These are phyloP conservation scores for Hyles euphorbiae DNA, from an alignment of 1,140 invertebrate species.

Conservation along the genomic window DNA sequence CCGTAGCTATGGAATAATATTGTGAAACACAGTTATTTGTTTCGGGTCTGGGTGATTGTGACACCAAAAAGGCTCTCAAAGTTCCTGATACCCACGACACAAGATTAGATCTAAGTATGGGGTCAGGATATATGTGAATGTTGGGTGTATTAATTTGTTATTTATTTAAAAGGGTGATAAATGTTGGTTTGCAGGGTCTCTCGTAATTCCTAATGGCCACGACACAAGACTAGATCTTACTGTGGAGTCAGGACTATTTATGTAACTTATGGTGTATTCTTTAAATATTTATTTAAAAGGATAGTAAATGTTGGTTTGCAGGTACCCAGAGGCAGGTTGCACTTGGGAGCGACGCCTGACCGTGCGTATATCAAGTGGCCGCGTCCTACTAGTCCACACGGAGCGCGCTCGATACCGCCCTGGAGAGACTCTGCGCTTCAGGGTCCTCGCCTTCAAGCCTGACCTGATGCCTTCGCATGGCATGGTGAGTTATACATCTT, in stretches of 20 bases:
- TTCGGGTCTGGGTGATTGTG: too few relatives aligned
- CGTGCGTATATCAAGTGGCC: constrained; percentile 65
- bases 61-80: too few relatives aligned
- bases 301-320: constrained; percentile 18
- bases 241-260: too few relatives aligned
- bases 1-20: too few relatives aligned
- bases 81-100: too few relatives aligned
- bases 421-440: constrained; percentile 31
- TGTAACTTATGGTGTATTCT: too few relatives aligned
- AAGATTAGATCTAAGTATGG: too few relatives aligned
- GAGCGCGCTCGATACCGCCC: constrained; percentile 80
- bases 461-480: constrained; percentile 42
- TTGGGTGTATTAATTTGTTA: too few relatives aligned
- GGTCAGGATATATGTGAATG: too few relatives aligned
- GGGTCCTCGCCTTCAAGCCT: constrained; percentile 35
- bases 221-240: too few relatives aligned
- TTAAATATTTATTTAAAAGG: neutral
- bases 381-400: constrained; percentile 74
- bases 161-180: neutral
- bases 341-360: constrained; percentile 60
- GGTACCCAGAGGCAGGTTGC: constrained; percentile 71
- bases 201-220: too few relatives aligned
- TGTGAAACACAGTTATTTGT: too few relatives aligned
- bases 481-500: constrained; percentile 29
- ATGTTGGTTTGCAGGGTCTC: constrained; percentile 27